Percentiles rank a stretch among this genome's conserved stretches.
Conservation (phyloP, 2,797 vertebrate species). For the Cossypha polioptera region DNA sequence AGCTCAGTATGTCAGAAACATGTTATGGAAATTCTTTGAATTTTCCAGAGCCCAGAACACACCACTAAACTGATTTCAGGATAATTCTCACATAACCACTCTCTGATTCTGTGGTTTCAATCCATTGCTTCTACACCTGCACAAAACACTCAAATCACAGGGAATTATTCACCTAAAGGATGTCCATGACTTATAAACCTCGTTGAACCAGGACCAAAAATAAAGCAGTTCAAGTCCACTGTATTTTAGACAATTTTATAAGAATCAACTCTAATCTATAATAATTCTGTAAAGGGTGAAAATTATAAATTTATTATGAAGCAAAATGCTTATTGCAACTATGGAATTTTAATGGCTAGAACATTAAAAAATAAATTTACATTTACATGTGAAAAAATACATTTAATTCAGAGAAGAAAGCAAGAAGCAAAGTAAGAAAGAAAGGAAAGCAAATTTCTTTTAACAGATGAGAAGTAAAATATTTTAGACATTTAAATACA, state of each 20-base stretch:
- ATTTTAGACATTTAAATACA: not conserved
- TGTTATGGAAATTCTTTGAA: rapidly evolving
- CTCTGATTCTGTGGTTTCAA: not conserved
- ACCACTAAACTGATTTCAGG: not conserved
- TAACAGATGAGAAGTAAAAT: not conserved
- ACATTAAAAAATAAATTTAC: not conserved
- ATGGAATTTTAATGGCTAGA: not conserved
- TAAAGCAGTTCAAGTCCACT: not conserved
- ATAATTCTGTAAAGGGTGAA: not conserved
- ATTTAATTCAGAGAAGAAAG: not conserved
- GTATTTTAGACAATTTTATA: not conserved
- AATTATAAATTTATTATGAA: not conserved
- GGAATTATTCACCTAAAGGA: not conserved
- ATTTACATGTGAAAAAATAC: not conserved
- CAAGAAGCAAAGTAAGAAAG: not conserved
- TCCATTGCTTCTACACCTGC: not conserved
- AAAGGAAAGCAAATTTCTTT: not conserved
- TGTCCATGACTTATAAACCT: not conserved
- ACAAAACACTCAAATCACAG: not conserved
- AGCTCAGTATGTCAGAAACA: not conserved
- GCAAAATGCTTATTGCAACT: not conserved
- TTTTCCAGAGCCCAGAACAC: not conserved
- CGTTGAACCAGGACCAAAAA: not conserved
- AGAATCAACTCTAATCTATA: not conserved
- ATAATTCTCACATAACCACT: not conserved